Evolutionary conservation across 2,797 vertebrate species (phyloP), one percentile per base, ranked within the genome.

Genomic region (Sciaenops ocellatus): DNA sequence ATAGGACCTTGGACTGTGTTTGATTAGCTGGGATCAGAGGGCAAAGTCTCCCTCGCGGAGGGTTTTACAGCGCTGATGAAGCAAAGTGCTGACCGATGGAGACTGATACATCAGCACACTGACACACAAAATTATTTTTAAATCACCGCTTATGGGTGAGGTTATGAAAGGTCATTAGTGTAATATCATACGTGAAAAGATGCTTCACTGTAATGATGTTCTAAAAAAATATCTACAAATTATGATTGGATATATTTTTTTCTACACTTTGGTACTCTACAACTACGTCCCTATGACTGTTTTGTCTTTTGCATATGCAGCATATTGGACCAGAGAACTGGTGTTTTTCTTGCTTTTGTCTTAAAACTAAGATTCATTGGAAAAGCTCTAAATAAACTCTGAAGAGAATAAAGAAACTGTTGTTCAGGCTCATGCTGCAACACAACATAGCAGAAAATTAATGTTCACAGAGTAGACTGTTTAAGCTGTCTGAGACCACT

Each of bases 1-100:
- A 95, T 78, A 92, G 80, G 88, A 95, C 92, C 85, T 95, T 95
- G 92, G 84, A 95, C 88, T 62, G 48, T 87, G 82, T 88, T 93
- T 94, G 89, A 91, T 89, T 89, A 93, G 90, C 85, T 84, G 73
- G 69, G 86, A 89, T 84, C 86, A 91, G 83, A 86, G 94, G 81
- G 44, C 92, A 93, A 94, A 95, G 94, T 94, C 90, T 83, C 55
- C 69, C 17, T n/a, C 6, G 26, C 26, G 16, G 30, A 66, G 30
- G 28, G 61, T 85, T 38, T 91, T 88, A 90, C 78, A 72, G 80
- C 68, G 46, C 61, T 8, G 54, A 70, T 20, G 56, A 63, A 50
- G 62, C 75, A 87, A 90, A 91, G 69, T 79, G 78, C 86, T 90
- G 86, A 88, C 59, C 55, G 46, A 52, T 34, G 41, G 34, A 65